Evolutionary conservation across 2,113 vertebrate species (phyloP).

Genomic region (Corydoras sp.): DNA sequence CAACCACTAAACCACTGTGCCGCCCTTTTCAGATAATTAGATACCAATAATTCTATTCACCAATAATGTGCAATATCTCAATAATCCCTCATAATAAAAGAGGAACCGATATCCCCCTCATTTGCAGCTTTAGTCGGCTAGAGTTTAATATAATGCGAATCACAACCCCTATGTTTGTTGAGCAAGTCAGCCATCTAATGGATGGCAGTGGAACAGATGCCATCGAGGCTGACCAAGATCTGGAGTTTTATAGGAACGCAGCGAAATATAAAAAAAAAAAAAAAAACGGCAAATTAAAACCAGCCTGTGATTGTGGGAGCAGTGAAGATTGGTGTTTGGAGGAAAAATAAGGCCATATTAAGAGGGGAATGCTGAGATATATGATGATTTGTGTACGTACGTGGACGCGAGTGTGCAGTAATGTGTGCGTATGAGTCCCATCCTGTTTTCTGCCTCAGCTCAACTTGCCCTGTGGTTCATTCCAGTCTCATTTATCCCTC

Average conservation of each 20-base stretch:
- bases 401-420: not conserved
- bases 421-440: slow-evolving; percentile 3
- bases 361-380: too few relatives aligned
- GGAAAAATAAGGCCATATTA: not conserved
- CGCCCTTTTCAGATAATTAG: too few relatives aligned
- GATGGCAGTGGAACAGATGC: slow-evolving; percentile 53
- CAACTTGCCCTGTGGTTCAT: slow-evolving; percentile 50
- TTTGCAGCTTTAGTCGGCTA: too few relatives aligned
- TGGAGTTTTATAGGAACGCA: not conserved
- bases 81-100: too few relatives aligned
- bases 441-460: slow-evolving; percentile 19
- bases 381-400: not conserved
- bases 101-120: too few relatives aligned
- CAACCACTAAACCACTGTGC: too few relatives aligned
- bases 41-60: too few relatives aligned
- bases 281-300: not conserved
- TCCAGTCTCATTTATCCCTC: slow-evolving; percentile 63
- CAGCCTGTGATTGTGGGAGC: not conserved
- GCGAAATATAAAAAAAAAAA: not conserved
- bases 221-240: not conserved
- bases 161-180: slow-evolving; percentile 40
- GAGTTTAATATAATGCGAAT: too few relatives aligned
- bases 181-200: slow-evolving; percentile 69
- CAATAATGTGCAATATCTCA: too few relatives aligned
- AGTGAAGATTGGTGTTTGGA: not conserved